These are phyloP conservation scores for Theocolax elegans DNA, from an alignment of 1,140 invertebrate species.

Conservation along the genomic window DNA sequence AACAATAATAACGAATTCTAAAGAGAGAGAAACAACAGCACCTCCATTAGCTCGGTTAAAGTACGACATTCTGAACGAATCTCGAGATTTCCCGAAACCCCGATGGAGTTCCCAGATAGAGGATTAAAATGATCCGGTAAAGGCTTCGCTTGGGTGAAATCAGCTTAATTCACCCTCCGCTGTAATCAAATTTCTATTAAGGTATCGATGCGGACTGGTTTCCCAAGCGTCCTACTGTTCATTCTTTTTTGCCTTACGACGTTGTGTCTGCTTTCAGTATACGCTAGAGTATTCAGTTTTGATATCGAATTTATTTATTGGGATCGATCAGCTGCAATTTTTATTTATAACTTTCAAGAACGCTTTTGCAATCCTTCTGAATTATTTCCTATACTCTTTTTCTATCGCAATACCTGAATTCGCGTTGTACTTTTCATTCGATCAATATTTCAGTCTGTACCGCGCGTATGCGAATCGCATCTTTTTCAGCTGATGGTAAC, in stretches of 20 bases:
- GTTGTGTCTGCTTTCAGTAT: background rate
- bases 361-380: background rate
- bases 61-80: conserved; percentile 2
- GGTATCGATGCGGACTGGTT: background rate
- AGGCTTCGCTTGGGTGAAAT: conserved; percentile 6
- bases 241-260: no score
- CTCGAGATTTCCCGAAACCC: no score
- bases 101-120: background rate
- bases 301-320: no score
- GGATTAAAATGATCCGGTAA: background rate
- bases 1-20: no score
- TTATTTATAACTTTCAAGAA: no score
- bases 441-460: conserved; percentile 18
- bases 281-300: no score
- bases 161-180: conserved; percentile 5
- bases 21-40: background rate
- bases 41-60: background rate
- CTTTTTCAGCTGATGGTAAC: conserved; percentile 26
- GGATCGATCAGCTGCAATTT: no score
- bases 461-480: background rate
- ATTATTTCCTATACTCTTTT: background rate
- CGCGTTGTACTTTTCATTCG: background rate
- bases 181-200: conserved; percentile 21
- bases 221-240: background rate
- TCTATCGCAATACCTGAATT: background rate